phyloP scores from a whole-genome alignment of 64 coral and sea anemone species.

The Stichodactyla helianthus region DNA sequence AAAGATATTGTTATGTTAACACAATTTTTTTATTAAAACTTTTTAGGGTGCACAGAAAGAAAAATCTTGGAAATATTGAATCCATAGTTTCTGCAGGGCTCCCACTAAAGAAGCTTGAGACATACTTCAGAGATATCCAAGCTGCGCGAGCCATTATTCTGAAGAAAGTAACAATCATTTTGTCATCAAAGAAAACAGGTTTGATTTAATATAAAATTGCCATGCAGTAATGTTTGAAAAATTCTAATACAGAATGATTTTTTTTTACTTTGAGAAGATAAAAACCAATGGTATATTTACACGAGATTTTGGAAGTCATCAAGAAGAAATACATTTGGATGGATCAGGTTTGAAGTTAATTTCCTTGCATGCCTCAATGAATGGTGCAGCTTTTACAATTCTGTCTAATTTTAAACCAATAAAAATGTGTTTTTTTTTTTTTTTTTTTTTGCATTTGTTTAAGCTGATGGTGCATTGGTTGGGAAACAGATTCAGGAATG shows the following conservation, averaged over 20 bases:
- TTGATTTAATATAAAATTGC: neutral
- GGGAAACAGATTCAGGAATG: neutral
- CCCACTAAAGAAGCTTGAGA: conserved; percentile 25
- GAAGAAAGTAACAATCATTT: conserved; percentile 19
- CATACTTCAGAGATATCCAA: neutral
- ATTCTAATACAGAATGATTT: neutral
- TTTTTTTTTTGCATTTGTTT: neutral
- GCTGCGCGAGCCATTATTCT: conserved; percentile 13
- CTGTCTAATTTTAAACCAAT: neutral
- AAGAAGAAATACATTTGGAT: neutral
- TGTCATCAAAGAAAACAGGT: conserved; percentile 15
- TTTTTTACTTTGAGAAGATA: neutral
- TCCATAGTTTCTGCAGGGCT: neutral
- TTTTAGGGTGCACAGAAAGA: conserved; percentile 23
- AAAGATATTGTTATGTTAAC: neutral
- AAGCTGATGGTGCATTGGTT: neutral
- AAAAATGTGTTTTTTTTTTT: neutral
- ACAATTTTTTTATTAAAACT: neutral
- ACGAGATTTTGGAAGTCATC: conserved; percentile 25
- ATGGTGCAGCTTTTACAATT: neutral
- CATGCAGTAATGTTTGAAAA: neutral
- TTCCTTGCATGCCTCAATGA: neutral
- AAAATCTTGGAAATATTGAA: conserved; percentile 24
- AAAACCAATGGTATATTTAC: conserved; percentile 11
- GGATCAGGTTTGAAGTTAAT: conserved; percentile 18